These are phyloP conservation scores for Halichoeres trimaculatus DNA, from an alignment of 2,113 vertebrate genomes.

Conservation along the genomic window DNA sequence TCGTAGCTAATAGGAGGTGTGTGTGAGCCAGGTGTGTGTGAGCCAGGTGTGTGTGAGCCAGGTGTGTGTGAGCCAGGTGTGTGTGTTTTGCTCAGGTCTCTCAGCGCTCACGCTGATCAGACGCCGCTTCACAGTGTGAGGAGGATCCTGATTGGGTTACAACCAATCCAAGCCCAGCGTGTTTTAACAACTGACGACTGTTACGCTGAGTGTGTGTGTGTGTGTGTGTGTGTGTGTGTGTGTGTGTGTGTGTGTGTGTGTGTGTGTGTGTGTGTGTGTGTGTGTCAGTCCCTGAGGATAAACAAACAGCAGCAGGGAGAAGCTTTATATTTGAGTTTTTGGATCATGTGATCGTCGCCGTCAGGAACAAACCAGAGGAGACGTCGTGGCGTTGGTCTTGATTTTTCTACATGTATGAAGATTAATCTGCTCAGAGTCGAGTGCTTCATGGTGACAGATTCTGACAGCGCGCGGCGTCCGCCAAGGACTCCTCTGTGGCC, in stretches of 20 bases:
- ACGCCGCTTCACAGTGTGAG: conserved; percentile 45
- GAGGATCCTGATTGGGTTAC: conserved; percentile 47
- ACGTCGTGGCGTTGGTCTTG: not conserved
- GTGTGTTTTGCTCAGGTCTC: conserved; percentile 23
- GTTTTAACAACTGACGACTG: conserved; percentile 16
- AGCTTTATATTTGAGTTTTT: not conserved
- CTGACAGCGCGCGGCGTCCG: conserved; percentile 4
- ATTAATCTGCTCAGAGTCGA: not conserved
- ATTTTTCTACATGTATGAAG: not conserved
- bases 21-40: not conserved
- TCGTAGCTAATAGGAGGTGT: not conserved
- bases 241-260: conserved; percentile 5
- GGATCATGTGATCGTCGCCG: too few relatives aligned
- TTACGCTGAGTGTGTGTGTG: conserved; percentile 23
- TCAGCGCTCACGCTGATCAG: conserved; percentile 39
- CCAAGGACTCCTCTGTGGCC: conserved; percentile 17
- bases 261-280: conserved; percentile 29
- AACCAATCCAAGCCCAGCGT: conserved; percentile 52
- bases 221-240: conserved; percentile 14
- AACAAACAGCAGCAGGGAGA: not conserved
- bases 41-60: not conserved
- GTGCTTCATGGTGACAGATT: conserved; percentile 1
- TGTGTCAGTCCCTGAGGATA: not conserved
- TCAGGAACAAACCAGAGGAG: not conserved
- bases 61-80: not conserved